phyloP scores from a whole-genome alignment of 2,113 vertebrate genomes.

The Eulemur macaco region DNA sequence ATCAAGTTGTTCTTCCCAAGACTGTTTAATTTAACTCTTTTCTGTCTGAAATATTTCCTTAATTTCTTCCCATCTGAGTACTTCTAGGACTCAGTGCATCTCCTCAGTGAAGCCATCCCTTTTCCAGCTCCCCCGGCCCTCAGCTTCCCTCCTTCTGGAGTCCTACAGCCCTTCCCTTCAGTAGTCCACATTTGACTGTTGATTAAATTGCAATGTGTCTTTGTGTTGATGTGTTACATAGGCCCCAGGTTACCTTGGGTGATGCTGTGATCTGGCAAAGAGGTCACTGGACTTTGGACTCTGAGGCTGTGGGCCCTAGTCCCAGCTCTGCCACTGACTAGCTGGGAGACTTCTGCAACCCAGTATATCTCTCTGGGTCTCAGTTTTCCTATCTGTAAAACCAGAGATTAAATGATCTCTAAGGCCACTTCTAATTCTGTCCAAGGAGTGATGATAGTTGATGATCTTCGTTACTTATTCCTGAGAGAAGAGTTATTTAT shows the following conservation, averaged over 20 bases:
- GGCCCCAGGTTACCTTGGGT: background rate
- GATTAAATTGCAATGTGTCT: background rate
- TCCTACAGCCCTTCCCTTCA: background rate
- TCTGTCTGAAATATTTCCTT: background rate
- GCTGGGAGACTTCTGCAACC: background rate
- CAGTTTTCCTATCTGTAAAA: background rate
- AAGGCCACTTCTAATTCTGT: background rate
- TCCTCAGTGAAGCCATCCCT: background rate
- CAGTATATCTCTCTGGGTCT: background rate
- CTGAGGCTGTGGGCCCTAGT: background rate
- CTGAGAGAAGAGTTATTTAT: background rate
- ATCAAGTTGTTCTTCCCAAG: background rate
- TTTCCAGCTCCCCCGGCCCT: background rate
- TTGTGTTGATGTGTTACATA: background rate
- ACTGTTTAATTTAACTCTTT: background rate
- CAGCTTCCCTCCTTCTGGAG: background rate
- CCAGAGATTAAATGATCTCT: background rate
- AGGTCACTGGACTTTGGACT: background rate
- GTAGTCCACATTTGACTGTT: background rate
- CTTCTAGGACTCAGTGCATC: background rate
- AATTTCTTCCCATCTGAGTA: background rate
- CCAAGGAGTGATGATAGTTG: background rate
- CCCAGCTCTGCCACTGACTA: background rate
- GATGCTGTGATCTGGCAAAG: background rate
- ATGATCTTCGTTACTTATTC: slow-evolving; percentile 20